Evolutionary conservation across 2,797 vertebrate species (phyloP), one percentile per base, ranked within the genome.

Genomic region (Cuculus canorus): DNA sequence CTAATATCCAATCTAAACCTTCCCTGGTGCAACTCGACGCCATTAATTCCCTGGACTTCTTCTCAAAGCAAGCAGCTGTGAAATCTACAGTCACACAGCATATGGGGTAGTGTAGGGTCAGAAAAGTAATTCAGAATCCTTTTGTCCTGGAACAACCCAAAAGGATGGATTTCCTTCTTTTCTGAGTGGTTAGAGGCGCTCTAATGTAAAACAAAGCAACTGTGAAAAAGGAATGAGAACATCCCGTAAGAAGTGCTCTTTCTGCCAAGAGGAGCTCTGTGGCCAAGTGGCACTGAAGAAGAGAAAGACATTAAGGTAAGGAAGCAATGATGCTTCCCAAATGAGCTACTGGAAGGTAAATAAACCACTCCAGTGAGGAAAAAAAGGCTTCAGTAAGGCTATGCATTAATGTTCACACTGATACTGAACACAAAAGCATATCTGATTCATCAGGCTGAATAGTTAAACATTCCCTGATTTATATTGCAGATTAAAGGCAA

Each of bases 191-290:
- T 11, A 33, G 48, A 43, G 37, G 41, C 16, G 53, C 35, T 93
- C 13, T 56, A 14, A 28, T 3, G 23, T 28, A 24, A 65, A 91
- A 32, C 32, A 79, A 85, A 92, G 63, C 61, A 22, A 70, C 57
- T 2, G 17, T 4, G 60, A 56, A 52, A 57, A 63, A 64, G 22
- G 48, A 70, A 27, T 1, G 17, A n/a, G 65, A n/a, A 61, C 79
- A 75, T 8, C 0, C 0, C 3, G 21, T 3, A 21, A 3, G 17
- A 61, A n/a, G 24, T 3, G 54, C 68, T 7, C 35, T 21, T 11
- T 56, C 47, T 75, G 47, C n/a, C 1, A 2, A 50, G 45, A 25
- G 66, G 25, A 79, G 39, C 45, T 56, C 45, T 21, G 24, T 2
- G 47, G 59, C 59, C 64, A 71, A 88, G 78, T 0, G 2, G 66